Conservation (phyloP, 1,140 invertebrate species). For the Sarcophaga peregrina region DNA sequence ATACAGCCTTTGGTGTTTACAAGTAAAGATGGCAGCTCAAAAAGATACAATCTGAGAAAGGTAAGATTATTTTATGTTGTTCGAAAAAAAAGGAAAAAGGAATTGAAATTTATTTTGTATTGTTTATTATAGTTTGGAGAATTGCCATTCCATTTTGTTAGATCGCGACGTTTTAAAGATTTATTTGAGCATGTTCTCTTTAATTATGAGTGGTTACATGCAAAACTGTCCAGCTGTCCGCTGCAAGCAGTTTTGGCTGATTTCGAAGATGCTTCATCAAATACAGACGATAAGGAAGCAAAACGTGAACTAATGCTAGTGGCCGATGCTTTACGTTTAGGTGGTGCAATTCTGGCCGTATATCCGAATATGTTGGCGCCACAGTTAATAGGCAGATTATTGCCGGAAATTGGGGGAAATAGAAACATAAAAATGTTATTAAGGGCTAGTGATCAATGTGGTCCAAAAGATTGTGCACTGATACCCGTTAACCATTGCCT, state of each 20-base stretch:
- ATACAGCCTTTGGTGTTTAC: slow-evolving; percentile 95
- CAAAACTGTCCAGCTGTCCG: slow-evolving; percentile 94
- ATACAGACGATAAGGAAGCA: slow-evolving; percentile 86
- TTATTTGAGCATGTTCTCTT: slow-evolving; percentile 94
- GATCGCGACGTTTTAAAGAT: slow-evolving; percentile 91
- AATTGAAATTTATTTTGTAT: neutral
- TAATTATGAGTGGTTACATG: slow-evolving; percentile 97
- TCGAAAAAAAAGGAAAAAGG: neutral
- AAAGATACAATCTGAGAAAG: slow-evolving; percentile 89
- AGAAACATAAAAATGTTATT: slow-evolving; percentile 87
- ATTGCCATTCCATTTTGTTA: slow-evolving; percentile 92
- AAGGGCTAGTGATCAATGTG: slow-evolving; percentile 88
- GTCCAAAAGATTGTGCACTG: slow-evolving; percentile 88
- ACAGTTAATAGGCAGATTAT: slow-evolving; percentile 90
- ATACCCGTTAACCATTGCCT: slow-evolving; percentile 94
- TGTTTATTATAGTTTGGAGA: slow-evolving; percentile 83
- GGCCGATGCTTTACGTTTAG: slow-evolving; percentile 92
- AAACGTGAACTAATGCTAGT: slow-evolving; percentile 92
- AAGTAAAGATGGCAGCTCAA: slow-evolving; percentile 84
- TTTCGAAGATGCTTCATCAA: slow-evolving; percentile 91
- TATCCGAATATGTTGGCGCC: slow-evolving; percentile 97
- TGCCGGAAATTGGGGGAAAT: slow-evolving; percentile 87
- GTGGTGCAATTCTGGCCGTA: slow-evolving; percentile 87
- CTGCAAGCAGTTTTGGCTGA: slow-evolving; percentile 93
- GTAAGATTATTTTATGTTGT: slow-evolving; percentile 63